Percentiles rank a stretch among this genome's conserved stretches.
Evolutionary conservation across 2,888 invertebrate species (phyloP).

Genomic region (Acrobeloides nanus): DNA sequence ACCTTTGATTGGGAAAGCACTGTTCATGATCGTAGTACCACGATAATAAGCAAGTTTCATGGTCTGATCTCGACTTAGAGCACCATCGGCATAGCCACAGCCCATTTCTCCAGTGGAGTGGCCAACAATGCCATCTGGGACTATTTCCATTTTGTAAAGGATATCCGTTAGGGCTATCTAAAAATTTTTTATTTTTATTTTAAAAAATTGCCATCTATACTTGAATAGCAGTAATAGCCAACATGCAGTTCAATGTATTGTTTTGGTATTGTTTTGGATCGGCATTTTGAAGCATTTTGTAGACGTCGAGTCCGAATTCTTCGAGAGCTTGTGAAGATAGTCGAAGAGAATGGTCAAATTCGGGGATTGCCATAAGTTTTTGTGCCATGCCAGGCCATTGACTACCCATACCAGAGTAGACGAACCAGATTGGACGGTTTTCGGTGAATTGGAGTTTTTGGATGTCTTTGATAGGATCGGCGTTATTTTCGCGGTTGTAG

Average conservation of each 20-base stretch:
- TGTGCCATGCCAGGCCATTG: slow-evolving; percentile 95
- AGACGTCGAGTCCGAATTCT: slow-evolving; percentile 74
- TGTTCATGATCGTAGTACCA: slow-evolving; percentile 61
- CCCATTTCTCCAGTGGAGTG: slow-evolving; percentile 87
- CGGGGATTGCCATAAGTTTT: slow-evolving; percentile 71
- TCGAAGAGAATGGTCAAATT: slow-evolving; percentile 71
- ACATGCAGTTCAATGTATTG: slow-evolving; percentile 79
- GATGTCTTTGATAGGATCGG: slow-evolving; percentile 36
- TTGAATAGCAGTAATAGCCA: slow-evolving; percentile 89
- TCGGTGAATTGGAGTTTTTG: slow-evolving; percentile 50
- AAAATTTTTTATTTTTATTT: slow-evolving; percentile 21
- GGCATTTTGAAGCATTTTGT: slow-evolving; percentile 66
- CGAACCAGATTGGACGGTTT: slow-evolving; percentile 71
- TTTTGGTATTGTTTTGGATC: slow-evolving; percentile 64
- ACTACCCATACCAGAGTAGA: slow-evolving; percentile 95
- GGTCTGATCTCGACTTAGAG: slow-evolving; percentile 85
- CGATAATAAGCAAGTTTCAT: slow-evolving; percentile 88
- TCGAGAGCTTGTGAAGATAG: slow-evolving; percentile 60
- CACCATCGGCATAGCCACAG: slow-evolving; percentile 92
- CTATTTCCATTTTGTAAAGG: slow-evolving; percentile 67
- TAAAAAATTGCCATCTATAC: slow-evolving; percentile 53
- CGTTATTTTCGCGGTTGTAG: slow-evolving; percentile 60
- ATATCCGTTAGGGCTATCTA: slow-evolving; percentile 84
- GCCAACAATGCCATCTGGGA: slow-evolving; percentile 87
- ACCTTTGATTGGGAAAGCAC: slow-evolving; percentile 34